Conservation (phyloP, 2,888 invertebrate species). For the Chrysina gloriosa region DNA sequence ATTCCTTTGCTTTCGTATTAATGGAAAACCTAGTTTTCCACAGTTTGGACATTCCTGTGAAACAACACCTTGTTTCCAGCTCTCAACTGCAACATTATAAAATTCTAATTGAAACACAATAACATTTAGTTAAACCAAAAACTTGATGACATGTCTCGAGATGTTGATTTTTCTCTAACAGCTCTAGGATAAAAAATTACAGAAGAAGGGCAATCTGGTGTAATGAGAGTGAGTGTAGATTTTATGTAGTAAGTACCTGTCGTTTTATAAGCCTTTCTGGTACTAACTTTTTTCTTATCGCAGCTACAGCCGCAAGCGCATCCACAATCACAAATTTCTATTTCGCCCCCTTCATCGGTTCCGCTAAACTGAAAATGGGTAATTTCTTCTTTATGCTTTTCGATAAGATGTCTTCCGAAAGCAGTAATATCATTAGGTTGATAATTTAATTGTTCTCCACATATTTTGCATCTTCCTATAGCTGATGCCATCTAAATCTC, state of each 20-base stretch:
- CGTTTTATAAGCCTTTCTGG: conserved; percentile 52
- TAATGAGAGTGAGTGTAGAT: background rate
- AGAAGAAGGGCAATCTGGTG: too few species aligned
- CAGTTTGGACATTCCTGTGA: conserved; percentile 56
- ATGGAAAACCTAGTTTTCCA: conserved; percentile 54
- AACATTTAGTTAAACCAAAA: too few species aligned
- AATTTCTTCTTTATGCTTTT: conserved; percentile 55
- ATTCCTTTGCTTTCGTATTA: conserved; percentile 60
- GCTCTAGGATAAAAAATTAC: too few species aligned
- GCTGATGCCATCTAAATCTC: conserved; percentile 50
- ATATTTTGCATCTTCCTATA: conserved; percentile 56
- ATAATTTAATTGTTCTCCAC: conserved; percentile 55
- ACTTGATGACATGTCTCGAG: background rate
- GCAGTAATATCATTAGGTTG: conserved; percentile 52
- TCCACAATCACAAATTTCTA: conserved; percentile 39
- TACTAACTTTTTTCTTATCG: conserved; percentile 33
- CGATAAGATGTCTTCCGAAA: conserved; percentile 58
- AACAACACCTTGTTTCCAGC: conserved; percentile 58
- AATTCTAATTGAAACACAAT: too few species aligned
- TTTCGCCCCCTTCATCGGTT: background rate
- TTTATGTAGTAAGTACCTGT: conserved; percentile 48
- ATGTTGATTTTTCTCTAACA: background rate
- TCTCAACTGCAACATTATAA: conserved; percentile 55
- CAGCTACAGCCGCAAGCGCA: conserved; percentile 46
- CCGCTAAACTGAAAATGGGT: conserved; percentile 53